These are phyloP conservation scores for Yponomeuta sedellus DNA, from an alignment of 2,888 invertebrate species.

Conservation along the genomic window DNA sequence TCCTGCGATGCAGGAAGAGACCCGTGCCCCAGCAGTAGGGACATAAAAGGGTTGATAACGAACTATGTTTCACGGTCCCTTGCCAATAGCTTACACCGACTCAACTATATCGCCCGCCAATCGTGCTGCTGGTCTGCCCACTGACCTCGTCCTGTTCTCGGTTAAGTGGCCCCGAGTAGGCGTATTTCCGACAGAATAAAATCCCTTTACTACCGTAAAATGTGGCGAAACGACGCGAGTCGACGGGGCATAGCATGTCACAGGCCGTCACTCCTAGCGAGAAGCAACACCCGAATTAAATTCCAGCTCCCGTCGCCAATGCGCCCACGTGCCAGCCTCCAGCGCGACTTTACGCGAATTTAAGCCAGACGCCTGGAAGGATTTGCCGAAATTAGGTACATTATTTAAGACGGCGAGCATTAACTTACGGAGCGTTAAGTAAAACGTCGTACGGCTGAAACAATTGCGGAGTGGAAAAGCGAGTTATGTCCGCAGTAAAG, in stretches of 20 bases:
- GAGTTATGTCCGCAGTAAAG: constrained; percentile 55
- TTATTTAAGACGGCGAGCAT: constrained; percentile 28
- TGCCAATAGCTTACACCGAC: too few species aligned
- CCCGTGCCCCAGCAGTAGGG: too few species aligned
- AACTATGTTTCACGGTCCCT: too few species aligned
- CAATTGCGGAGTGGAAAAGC: constrained; percentile 55
- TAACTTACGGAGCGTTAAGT: constrained; percentile 17
- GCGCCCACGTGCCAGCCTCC: constrained; percentile 32
- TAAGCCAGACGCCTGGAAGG: constrained; percentile 36
- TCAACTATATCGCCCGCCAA: too few species aligned
- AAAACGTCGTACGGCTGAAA: constrained; percentile 46
- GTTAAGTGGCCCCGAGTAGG: not conserved
- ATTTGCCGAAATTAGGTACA: constrained; percentile 42
- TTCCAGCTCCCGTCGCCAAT: constrained; percentile 52
- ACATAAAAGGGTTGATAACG: too few species aligned
- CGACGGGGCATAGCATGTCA: constrained; percentile 49
- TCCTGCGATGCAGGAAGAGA: too few species aligned
- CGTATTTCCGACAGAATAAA: constrained; percentile 36
- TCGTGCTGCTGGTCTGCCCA: too few species aligned
- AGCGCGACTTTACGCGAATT: constrained; percentile 42
- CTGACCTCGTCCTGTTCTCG: too few species aligned
- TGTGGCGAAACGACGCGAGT: constrained; percentile 48
- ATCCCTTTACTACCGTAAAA: constrained; percentile 44
- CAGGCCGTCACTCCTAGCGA: constrained; percentile 52
- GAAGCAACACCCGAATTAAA: constrained; percentile 66